phyloP scores from a whole-genome alignment of 2,797 vertebrate genomes.

The Yasuhikotakia modesta region DNA sequence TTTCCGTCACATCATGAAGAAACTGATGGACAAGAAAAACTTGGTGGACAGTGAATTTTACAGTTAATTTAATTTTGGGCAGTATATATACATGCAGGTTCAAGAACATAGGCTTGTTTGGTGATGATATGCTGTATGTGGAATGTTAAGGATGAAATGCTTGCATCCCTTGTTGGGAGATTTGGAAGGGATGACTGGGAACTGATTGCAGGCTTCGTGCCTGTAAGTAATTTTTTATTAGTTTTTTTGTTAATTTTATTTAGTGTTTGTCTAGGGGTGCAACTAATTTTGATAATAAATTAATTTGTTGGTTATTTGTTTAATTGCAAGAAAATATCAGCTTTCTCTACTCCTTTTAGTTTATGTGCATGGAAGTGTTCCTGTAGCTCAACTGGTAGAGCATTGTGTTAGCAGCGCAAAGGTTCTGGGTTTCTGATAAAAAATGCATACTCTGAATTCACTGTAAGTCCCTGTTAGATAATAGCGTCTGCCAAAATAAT shows the following conservation, averaged over 20 bases:
- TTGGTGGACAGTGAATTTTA: background rate
- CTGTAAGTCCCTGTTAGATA: no score
- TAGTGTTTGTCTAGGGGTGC: background rate
- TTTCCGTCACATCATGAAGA: no score
- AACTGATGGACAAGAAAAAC: no score
- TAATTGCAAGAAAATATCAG: background rate
- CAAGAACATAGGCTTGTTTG: background rate
- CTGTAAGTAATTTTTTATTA: constrained; percentile 78
- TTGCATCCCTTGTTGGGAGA: constrained; percentile 84
- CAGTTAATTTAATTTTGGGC: background rate
- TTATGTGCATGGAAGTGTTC: no score
- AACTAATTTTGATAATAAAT: background rate
- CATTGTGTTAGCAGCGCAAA: no score
- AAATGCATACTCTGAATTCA: no score
- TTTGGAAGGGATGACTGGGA: constrained; percentile 90
- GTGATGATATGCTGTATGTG: background rate
- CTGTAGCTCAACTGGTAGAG: no score
- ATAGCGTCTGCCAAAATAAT: no score
- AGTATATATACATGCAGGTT: background rate
- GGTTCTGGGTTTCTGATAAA: no score
- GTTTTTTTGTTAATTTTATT: no score
- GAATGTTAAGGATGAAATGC: constrained; percentile 82
- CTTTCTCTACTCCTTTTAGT: background rate
- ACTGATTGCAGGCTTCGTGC: constrained; percentile 85
- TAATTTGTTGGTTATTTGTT: constrained; percentile 11